Evolutionary conservation across 2,113 vertebrate genomes (phyloP).

Genomic region (Holacanthus passer): DNA sequence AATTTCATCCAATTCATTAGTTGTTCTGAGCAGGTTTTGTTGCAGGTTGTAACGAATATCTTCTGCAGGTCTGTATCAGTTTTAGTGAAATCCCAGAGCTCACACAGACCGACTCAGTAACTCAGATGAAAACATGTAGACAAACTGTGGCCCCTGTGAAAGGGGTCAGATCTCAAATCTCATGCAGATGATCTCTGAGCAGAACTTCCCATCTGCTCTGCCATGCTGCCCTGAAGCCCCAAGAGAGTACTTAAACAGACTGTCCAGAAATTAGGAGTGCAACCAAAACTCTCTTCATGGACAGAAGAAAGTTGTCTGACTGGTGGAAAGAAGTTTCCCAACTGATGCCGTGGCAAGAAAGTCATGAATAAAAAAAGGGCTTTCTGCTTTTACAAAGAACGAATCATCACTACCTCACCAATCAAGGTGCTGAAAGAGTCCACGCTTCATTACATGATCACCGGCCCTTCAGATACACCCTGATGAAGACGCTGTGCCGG

Average conservation of each 20-base stretch:
- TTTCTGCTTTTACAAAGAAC: neutral
- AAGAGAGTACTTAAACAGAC: slow-evolving; percentile 76
- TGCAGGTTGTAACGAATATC: slow-evolving; percentile 22
- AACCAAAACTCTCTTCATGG: slow-evolving; percentile 46
- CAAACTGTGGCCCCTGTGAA: slow-evolving; percentile 67
- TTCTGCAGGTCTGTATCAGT: neutral
- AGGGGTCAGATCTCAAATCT: slow-evolving; percentile 67
- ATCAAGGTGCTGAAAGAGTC: neutral
- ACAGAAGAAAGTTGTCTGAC: slow-evolving; percentile 25
- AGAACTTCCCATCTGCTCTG: slow-evolving; percentile 74
- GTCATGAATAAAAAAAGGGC: neutral
- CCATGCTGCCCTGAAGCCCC: slow-evolving; percentile 55
- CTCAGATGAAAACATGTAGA: slow-evolving; percentile 65
- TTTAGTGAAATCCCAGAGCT: slow-evolving; percentile 36
- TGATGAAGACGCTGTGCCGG: neutral
- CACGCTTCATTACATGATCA: too few relatives aligned
- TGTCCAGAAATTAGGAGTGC: slow-evolving; percentile 69
- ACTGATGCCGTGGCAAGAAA: neutral
- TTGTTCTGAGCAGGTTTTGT: neutral
- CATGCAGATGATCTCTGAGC: slow-evolving; percentile 66
- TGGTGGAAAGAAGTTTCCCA: slow-evolving; percentile 1
- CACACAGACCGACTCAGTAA: slow-evolving; percentile 20
- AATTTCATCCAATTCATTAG: slow-evolving; percentile 15
- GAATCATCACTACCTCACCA: neutral
- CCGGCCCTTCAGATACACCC: neutral